Evolutionary conservation across 1,140 invertebrate species (phyloP).

Genomic region (Andrena cerasifolii): DNA sequence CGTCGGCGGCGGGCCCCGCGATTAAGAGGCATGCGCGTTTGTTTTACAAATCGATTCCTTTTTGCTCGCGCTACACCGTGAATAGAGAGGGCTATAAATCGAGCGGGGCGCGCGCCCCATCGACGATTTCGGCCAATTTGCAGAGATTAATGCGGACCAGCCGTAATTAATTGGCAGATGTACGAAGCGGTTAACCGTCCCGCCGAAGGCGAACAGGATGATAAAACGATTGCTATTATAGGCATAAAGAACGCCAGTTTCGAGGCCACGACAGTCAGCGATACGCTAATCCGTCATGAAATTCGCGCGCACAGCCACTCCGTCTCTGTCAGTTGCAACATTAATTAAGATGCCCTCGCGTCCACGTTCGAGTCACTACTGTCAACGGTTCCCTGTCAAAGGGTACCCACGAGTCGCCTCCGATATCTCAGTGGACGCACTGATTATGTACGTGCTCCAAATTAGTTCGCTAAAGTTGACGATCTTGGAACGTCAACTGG

Average conservation of each 20-base stretch:
- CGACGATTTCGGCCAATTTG: slow-evolving; percentile 60
- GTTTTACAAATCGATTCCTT: slow-evolving; percentile 36
- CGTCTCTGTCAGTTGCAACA: slow-evolving; percentile 50
- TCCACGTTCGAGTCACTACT: background rate
- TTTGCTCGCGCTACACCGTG: slow-evolving; percentile 8
- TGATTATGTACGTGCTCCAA: too few relatives aligned
- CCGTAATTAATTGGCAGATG: slow-evolving; percentile 58
- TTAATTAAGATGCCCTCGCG: slow-evolving; percentile 47
- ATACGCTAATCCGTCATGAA: slow-evolving; percentile 62
- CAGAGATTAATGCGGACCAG: slow-evolving; percentile 61
- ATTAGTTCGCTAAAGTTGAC: too few relatives aligned
- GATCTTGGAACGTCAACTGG: too few relatives aligned
- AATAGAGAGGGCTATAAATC: slow-evolving; percentile 52
- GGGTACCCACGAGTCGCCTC: background rate
- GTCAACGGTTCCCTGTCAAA: background rate
- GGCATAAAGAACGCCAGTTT: slow-evolving; percentile 56
- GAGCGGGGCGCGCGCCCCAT: slow-evolving; percentile 27
- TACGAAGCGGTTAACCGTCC: slow-evolving; percentile 49
- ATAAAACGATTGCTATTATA: slow-evolving; percentile 65
- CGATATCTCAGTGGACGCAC: background rate
- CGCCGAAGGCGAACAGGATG: slow-evolving; percentile 51
- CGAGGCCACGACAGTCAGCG: slow-evolving; percentile 44
- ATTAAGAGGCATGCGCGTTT: slow-evolving; percentile 23
- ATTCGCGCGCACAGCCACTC: slow-evolving; percentile 43
- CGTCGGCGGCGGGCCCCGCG: background rate